Percentiles rank a stretch among this genome's conserved stretches.
Conservation (phyloP, 2,888 invertebrate species). For the Cerastoderma edule region DNA sequence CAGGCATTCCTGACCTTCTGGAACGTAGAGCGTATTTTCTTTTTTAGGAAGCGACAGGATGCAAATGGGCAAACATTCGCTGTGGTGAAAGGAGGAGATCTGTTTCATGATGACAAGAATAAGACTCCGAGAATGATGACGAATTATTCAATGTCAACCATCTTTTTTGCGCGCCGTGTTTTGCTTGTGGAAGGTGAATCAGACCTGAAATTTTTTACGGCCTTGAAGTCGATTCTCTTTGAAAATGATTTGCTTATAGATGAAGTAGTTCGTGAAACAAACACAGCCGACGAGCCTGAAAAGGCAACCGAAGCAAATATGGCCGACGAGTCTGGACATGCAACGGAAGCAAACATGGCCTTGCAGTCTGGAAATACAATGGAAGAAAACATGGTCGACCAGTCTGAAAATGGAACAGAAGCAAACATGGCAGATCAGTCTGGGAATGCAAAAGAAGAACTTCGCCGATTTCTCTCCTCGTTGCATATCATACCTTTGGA, state of each 20-base stretch:
- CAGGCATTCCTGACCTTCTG: background rate
- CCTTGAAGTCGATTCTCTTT: constrained; percentile 9
- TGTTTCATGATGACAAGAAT: too few relatives aligned
- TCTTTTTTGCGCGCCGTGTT: constrained; percentile 21
- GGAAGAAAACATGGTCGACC: background rate
- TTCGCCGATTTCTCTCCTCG: background rate
- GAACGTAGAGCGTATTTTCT: background rate
- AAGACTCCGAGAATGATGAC: constrained; percentile 17
- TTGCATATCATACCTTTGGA: constrained; percentile 9
- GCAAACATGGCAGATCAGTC: too few relatives aligned
- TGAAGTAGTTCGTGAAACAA: background rate
- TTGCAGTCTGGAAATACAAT: too few relatives aligned
- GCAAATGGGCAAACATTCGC: too few relatives aligned
- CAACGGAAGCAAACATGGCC: background rate
- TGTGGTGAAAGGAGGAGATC: too few relatives aligned
- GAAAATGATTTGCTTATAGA: background rate
- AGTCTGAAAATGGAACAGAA: background rate
- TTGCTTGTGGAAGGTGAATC: constrained; percentile 25
- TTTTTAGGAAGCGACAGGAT: too few relatives aligned
- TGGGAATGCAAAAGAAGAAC: background rate
- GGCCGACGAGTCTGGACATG: background rate
- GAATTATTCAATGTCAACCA: background rate
- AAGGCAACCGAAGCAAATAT: background rate
- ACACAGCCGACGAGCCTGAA: background rate
- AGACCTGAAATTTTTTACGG: constrained; percentile 3